Percentiles rank a stretch among this genome's conserved stretches.
These are phyloP conservation scores for Venustoraphidia nigricollis DNA, from an alignment of 2,888 invertebrate genomes.

Conservation along the genomic window DNA sequence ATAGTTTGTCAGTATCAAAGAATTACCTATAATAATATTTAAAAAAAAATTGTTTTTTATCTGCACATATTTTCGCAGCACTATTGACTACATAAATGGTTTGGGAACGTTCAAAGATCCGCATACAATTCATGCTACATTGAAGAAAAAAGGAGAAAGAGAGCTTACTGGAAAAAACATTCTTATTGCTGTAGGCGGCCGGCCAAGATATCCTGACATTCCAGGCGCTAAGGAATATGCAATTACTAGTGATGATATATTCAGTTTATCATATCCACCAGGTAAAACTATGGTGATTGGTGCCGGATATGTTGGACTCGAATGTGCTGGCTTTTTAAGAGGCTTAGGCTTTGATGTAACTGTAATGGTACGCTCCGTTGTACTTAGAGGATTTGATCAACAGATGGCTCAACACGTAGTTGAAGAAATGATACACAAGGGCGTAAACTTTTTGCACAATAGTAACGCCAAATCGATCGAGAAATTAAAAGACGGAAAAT, in stretches of 20 bases:
- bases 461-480: slow-evolving; percentile 58
- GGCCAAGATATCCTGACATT: slow-evolving; percentile 77
- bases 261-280: slow-evolving; percentile 65
- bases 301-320: slow-evolving; percentile 88
- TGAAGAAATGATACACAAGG: slow-evolving; percentile 63
- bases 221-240: slow-evolving; percentile 75
- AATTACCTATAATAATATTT: background rate
- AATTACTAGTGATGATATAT: slow-evolving; percentile 88
- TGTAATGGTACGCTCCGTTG: slow-evolving; percentile 76
- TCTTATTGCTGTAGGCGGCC: slow-evolving; percentile 83
- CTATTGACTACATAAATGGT: slow-evolving; percentile 80
- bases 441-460: slow-evolving; percentile 59
- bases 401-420: slow-evolving; percentile 77
- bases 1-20: slow-evolving; percentile 42
- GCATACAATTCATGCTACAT: slow-evolving; percentile 56
- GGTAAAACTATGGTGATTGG: slow-evolving; percentile 83
- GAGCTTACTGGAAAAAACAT: slow-evolving; percentile 57
- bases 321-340: slow-evolving; percentile 85
- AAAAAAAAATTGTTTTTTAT: background rate
- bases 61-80: slow-evolving; percentile 29
- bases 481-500: slow-evolving; percentile 46
- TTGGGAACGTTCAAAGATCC: slow-evolving; percentile 61
- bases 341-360: slow-evolving; percentile 76
- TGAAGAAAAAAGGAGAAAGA: slow-evolving; percentile 55
- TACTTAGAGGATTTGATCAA: slow-evolving; percentile 82